Percentiles rank a stretch among this genome's conserved stretches.
Conservation (phyloP, 2,888 invertebrate genomes). For the Cosmorhoe ocellata region DNA sequence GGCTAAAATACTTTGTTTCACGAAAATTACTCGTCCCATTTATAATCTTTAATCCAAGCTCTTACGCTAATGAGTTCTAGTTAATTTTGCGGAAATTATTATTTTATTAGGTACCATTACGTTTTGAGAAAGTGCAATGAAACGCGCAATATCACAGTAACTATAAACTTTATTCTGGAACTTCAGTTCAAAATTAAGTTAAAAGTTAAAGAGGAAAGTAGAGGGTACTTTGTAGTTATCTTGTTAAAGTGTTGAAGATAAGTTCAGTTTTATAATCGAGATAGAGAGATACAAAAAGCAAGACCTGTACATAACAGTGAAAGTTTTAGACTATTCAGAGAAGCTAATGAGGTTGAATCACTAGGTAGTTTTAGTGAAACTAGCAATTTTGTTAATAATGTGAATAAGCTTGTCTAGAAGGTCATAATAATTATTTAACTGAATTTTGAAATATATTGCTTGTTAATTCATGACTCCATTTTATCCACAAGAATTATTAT, state of each 20-base stretch:
- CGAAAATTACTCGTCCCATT: slow-evolving; percentile 4
- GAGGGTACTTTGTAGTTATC: background rate
- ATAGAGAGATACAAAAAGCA: background rate
- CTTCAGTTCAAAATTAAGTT: background rate
- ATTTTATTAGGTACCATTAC: slow-evolving; percentile 3
- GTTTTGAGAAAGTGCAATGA: slow-evolving; percentile 7
- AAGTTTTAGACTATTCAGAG: no score
- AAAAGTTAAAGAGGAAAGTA: background rate
- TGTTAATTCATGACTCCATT: no score
- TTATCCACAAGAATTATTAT: no score
- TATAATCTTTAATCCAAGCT: background rate
- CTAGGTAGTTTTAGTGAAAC: no score
- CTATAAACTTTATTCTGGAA: background rate
- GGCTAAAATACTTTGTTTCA: background rate
- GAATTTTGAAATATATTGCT: no score
- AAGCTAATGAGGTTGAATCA: no score
- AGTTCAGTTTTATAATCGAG: background rate
- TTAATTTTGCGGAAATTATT: slow-evolving; percentile 12
- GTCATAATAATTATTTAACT: no score
- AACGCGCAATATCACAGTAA: background rate
- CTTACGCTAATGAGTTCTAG: slow-evolving; percentile 14
- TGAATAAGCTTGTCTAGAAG: no score
- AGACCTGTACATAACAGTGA: no score
- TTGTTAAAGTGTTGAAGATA: background rate
- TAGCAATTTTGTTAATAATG: no score